These are phyloP conservation scores for Acrossocheilus fasciatus DNA, from an alignment of 2,797 vertebrate genomes.

Conservation along the genomic window DNA sequence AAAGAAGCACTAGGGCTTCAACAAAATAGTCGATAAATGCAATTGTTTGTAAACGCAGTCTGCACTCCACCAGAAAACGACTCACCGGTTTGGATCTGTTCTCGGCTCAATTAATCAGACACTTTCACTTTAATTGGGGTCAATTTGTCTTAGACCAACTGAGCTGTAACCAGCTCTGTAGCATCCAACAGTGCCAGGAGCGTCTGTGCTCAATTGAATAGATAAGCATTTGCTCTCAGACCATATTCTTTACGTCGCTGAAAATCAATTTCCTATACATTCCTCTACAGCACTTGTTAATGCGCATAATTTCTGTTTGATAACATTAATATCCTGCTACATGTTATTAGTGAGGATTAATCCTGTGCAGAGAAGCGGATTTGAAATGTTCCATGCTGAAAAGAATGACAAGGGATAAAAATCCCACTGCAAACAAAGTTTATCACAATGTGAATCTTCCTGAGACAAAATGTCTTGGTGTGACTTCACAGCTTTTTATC, in stretches of 20 bases:
- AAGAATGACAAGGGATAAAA: constrained; percentile 31
- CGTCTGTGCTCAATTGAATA: constrained; percentile 12
- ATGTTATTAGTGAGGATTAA: constrained; percentile 50
- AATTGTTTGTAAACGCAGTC: constrained; percentile 37
- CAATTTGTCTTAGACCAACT: constrained; percentile 63
- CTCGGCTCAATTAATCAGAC: constrained; percentile 70
- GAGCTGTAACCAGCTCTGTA: constrained; percentile 22
- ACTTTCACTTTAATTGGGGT: constrained; percentile 72
- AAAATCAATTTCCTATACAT: constrained; percentile 56
- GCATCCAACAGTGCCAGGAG: not conserved
- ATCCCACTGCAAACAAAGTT: constrained; percentile 18
- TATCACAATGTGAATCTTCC: not conserved
- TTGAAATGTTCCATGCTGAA: not conserved
- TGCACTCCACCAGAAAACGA: constrained; percentile 9
- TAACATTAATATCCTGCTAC: constrained; percentile 49
- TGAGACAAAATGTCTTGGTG: constrained; percentile 8
- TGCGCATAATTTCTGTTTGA: constrained; percentile 49
- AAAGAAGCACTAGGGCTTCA: not conserved
- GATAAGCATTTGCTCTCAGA: constrained; percentile 25
- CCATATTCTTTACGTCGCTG: constrained; percentile 26
- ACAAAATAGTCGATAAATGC: constrained; percentile 24
- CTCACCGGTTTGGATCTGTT: constrained; percentile 65
- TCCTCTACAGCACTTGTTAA: constrained; percentile 37
- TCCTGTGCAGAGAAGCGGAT: constrained; percentile 27
- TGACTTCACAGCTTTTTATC: constrained; percentile 29